Evolutionary conservation across 2,797 vertebrate species (phyloP).

Genomic region (Carduelis carduelis): DNA sequence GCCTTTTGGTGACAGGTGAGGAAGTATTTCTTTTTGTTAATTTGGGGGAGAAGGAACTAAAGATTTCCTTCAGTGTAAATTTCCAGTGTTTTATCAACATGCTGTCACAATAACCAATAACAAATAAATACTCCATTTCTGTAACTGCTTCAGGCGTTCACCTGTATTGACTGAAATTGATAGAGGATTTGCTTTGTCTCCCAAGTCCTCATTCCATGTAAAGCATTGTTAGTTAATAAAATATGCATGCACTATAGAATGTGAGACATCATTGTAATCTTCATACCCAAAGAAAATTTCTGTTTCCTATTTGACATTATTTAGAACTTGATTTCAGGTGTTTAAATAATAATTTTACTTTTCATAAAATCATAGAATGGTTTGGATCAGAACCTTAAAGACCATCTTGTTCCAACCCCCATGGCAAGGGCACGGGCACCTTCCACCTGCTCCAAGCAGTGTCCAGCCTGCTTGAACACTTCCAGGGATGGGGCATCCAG

Average conservation of each 20-base stretch:
- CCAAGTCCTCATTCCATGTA: background rate
- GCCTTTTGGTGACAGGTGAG: background rate
- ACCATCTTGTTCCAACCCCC: background rate
- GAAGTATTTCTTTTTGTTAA: background rate
- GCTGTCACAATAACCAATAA: background rate
- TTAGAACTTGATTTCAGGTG: background rate
- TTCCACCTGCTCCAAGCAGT: background rate
- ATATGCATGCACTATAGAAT: background rate
- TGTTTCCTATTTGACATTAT: background rate
- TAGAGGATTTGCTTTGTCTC: background rate
- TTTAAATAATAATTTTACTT: background rate
- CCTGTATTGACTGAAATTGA: background rate
- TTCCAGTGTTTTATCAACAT: background rate
- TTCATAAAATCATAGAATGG: background rate
- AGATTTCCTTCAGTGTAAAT: background rate
- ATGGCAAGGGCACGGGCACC: background rate
- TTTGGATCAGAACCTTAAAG: background rate
- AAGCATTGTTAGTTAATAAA: background rate
- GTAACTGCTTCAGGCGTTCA: background rate
- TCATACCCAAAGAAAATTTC: background rate
- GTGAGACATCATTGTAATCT: background rate
- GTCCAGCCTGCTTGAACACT: background rate
- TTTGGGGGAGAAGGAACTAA: background rate
- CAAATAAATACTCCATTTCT: slow-evolving; percentile 5
- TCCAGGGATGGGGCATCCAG: background rate